These are phyloP conservation scores for Sandelia bainsii DNA, from an alignment of 2,797 vertebrate genomes.

Conservation along the genomic window DNA sequence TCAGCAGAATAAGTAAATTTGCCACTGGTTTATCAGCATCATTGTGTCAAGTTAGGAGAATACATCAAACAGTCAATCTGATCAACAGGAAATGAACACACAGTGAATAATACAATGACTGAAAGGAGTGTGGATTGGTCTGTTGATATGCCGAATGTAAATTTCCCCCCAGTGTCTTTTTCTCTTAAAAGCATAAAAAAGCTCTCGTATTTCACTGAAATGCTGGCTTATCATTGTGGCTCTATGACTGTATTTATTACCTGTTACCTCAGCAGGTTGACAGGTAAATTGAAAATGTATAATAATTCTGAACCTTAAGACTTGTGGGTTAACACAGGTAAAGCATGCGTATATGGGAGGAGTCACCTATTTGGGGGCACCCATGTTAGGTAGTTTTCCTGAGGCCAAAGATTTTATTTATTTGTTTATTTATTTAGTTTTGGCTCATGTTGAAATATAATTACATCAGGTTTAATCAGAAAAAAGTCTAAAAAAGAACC, in stretches of 20 bases:
- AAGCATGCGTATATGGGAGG: not conserved
- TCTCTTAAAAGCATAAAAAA: constrained; percentile 51
- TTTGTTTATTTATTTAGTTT: constrained; percentile 15
- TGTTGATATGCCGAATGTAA: constrained; percentile 84
- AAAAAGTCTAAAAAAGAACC: constrained; percentile 46
- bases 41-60: constrained; percentile 90
- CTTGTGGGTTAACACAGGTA: constrained; percentile 14
- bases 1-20: constrained; percentile 96
- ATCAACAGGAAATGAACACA: constrained; percentile 92
- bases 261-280: constrained; percentile 75
- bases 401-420: not conserved
- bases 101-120: constrained; percentile 84
- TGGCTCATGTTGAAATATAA: not conserved
- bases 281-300: constrained; percentile 78
- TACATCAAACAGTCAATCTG: constrained; percentile 91
- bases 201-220: constrained; percentile 54
- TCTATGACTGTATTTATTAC: constrained; percentile 79
- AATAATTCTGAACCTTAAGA: constrained; percentile 75
- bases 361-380: not conserved
- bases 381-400: constrained; percentile 13
- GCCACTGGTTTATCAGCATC: constrained; percentile 91
- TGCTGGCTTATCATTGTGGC: constrained; percentile 68
- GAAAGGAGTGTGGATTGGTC: constrained; percentile 82
- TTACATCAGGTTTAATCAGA: constrained; percentile 73
- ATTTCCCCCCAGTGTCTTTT: constrained; percentile 67